Base-by-base conservation (phyloP, 2,113 vertebrate genomes). In the Ciconia stormi region DNA sequence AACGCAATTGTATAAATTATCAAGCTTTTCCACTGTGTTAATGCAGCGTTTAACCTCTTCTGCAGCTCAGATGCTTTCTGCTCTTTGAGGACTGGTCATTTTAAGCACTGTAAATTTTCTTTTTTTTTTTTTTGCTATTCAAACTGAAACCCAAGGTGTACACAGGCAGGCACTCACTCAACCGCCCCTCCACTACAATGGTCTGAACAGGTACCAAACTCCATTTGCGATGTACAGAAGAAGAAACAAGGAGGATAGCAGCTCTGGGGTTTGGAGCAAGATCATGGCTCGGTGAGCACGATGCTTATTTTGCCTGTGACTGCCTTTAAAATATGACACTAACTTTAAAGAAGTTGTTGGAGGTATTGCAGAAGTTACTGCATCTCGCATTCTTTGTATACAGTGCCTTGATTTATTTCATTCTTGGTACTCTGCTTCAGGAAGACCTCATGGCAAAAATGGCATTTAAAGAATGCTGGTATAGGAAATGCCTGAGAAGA, bases 371-470 rank as follows among this genome's bases (percentile, higher is more conserved):
- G 46, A 7, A 42, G 14, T n/a, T 42, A 13, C 7, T 18, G 10
- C 6, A 5, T 2, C 7, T 30, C 58, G 20, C 3, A 0, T 36
- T 40, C 20, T 15, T 42, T 4, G 0, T 2, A 5, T 14, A 13
- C 29, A 26, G 4, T 34, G 13, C n/a, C 21, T 65, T 25, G n/a
- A 9, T 70, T 70, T 53, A 22, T 27, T 53, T 46, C 4, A 20
- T 32, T 71, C 50, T 50, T 38, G 9, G 27, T 9, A 30, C 12
- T 67, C 32, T 47, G 25, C 15, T 79, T 14, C 32, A 23, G 49
- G 44, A 58, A 77, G 34, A 30, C 12, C 36, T 58, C 11, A 2
- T 9, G 19, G 38, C 22, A 67, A 76, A 69, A 78, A 20, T 9
- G 15, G 10, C 9, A 16, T 7, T 56, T 77, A 47, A 72, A 65